These are phyloP conservation scores for Stenurella melanura DNA, from an alignment of 2,888 invertebrate genomes.

Conservation along the genomic window DNA sequence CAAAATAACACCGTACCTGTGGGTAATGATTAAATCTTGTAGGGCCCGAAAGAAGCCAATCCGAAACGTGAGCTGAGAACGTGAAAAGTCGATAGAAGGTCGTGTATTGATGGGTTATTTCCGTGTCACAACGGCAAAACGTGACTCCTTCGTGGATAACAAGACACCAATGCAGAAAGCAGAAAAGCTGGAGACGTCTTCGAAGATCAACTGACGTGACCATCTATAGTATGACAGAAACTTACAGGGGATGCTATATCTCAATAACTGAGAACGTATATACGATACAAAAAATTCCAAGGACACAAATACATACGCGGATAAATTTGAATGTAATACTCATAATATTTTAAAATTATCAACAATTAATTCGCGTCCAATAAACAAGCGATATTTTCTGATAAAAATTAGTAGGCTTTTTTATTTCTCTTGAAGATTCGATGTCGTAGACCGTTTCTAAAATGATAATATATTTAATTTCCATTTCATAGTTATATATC, in stretches of 20 bases:
- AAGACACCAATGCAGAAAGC: constrained; percentile 29
- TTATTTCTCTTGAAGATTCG: no score
- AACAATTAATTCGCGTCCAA: no score
- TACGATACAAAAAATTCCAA: no score
- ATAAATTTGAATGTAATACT: no score
- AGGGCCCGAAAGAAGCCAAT: constrained; percentile 67
- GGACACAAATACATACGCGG: no score
- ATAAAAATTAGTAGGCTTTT: no score
- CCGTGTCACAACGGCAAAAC: constrained; percentile 64
- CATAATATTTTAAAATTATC: no score
- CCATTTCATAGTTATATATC: no score
- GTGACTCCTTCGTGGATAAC: constrained; percentile 54
- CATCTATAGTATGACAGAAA: constrained; percentile 7
- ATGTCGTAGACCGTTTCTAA: no score
- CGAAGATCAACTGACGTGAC: constrained; percentile 22
- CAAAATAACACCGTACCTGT: constrained; percentile 58
- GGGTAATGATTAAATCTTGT: constrained; percentile 65
- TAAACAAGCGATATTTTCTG: no score
- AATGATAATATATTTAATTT: no score
- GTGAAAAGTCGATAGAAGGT: constrained; percentile 66
- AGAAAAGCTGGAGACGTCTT: constrained; percentile 28
- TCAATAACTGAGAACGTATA: no score
- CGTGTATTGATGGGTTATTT: constrained; percentile 69
- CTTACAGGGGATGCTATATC: neutral
- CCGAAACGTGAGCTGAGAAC: constrained; percentile 68